A percentile compares a stretch with the other conserved stretches of the same genome.
These are phyloP conservation scores for Chelon labrosus DNA, from an alignment of 2,797 vertebrate genomes.

Conservation along the genomic window DNA sequence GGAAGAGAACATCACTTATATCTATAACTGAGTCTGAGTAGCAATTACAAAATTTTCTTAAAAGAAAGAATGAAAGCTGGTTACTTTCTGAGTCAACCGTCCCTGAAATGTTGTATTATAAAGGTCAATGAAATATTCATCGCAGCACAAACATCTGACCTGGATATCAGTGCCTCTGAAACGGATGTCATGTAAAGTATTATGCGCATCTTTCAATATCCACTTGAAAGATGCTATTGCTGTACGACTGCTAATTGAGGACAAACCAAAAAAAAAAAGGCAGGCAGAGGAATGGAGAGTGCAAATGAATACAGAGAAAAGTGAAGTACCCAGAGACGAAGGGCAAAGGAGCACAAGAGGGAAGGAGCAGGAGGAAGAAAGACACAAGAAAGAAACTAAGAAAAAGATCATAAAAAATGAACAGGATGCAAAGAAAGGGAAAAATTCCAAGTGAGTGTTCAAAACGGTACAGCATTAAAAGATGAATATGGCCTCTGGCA, in stretches of 20 bases:
- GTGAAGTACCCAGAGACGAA: background rate
- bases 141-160: slow-evolving; percentile 24
- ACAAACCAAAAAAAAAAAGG: background rate
- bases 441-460: slow-evolving; percentile 32
- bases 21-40: background rate
- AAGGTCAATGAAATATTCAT: slow-evolving; percentile 61
- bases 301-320: background rate
- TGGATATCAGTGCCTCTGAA: slow-evolving; percentile 15
- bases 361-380: background rate
- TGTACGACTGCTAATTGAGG: background rate
- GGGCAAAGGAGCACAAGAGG: background rate
- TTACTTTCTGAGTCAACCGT: slow-evolving; percentile 2
- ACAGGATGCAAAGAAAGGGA: slow-evolving; percentile 16
- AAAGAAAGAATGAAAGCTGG: background rate
- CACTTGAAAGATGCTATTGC: background rate
- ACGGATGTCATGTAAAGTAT: slow-evolving; percentile 9
- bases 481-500: slow-evolving; percentile 40
- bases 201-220: slow-evolving; percentile 4
- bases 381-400: background rate
- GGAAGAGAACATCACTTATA: background rate
- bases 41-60: slow-evolving; percentile 5
- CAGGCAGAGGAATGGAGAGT: background rate
- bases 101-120: slow-evolving; percentile 18
- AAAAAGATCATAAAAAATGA: slow-evolving; percentile 3
- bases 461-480: slow-evolving; percentile 32